A percentile compares a stretch with the other conserved stretches of the same genome.
Evolutionary conservation across 1,140 invertebrate genomes (phyloP).

Genomic region (Papilio polyxenes): DNA sequence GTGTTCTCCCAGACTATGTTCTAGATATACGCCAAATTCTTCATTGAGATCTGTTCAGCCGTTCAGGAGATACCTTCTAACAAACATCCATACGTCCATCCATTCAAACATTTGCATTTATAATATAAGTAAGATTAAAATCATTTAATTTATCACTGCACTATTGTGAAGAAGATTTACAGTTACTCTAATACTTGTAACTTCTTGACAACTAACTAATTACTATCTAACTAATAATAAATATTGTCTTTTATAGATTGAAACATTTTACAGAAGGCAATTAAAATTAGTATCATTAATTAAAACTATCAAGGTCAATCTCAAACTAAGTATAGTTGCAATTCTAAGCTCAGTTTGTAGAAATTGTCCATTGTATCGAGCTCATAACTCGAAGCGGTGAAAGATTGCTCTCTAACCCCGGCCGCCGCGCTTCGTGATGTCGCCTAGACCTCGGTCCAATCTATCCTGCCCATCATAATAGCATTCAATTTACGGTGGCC

Average conservation of each 20-base stretch:
- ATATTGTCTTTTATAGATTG: neutral
- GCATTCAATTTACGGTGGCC: constrained; percentile 74
- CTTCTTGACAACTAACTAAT: no score
- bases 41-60: no score
- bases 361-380: constrained; percentile 78
- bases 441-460: constrained; percentile 71
- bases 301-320: constrained; percentile 33
- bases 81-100: no score
- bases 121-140: no score
- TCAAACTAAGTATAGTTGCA: constrained; percentile 35
- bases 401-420: constrained; percentile 73
- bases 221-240: no score
- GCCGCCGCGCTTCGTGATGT: constrained; percentile 68
- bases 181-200: no score
- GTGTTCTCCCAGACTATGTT: no score
- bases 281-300: constrained; percentile 28
- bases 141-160: no score
- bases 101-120: no score
- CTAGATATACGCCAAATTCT: no score
- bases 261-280: neutral
- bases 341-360: constrained; percentile 60
- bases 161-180: no score
- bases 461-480: constrained; percentile 77
- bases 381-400: constrained; percentile 68
- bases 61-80: no score